Evolutionary conservation across 2,797 vertebrate species (phyloP).

Genomic region (Chaenodraco wilsoni): DNA sequence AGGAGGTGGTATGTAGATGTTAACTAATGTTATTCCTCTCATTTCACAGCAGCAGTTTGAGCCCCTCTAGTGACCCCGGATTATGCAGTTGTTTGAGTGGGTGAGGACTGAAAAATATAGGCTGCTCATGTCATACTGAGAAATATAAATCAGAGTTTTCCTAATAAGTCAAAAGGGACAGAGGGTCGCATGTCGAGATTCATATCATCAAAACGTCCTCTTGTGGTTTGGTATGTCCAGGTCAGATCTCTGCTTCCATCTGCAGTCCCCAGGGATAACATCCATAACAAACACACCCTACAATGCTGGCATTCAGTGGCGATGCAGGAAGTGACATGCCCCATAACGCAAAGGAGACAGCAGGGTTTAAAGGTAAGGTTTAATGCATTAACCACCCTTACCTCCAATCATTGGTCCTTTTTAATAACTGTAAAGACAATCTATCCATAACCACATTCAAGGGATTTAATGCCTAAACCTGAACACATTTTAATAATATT

Average conservation of each 20-base stretch:
- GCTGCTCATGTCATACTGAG: constrained; percentile 4
- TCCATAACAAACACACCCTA: neutral
- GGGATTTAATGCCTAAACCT: neutral
- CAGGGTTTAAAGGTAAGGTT: neutral
- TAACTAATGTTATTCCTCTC: constrained; percentile 6
- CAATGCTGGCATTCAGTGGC: neutral
- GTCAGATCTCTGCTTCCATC: neutral
- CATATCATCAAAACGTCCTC: neutral
- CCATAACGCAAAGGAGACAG: neutral
- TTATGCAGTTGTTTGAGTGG: constrained; percentile 23
- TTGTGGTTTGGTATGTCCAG: neutral
- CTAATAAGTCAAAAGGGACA: constrained; percentile 49
- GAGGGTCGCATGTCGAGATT: neutral
- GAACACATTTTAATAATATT: neutral
- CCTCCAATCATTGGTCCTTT: neutral
- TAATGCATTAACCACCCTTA: too few relatives aligned
- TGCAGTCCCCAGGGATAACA: neutral
- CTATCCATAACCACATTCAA: neutral
- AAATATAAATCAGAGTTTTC: constrained; percentile 7
- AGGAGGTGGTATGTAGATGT: constrained; percentile 3
- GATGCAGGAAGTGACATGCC: neutral
- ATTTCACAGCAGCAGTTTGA: constrained; percentile 19
- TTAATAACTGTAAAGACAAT: constrained; percentile 4
- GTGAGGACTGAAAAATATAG: constrained; percentile 6
- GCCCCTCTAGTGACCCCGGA: constrained; percentile 20